phyloP scores from a whole-genome alignment of 2,888 invertebrate species.

The Caenorhabditis sulstoni region DNA sequence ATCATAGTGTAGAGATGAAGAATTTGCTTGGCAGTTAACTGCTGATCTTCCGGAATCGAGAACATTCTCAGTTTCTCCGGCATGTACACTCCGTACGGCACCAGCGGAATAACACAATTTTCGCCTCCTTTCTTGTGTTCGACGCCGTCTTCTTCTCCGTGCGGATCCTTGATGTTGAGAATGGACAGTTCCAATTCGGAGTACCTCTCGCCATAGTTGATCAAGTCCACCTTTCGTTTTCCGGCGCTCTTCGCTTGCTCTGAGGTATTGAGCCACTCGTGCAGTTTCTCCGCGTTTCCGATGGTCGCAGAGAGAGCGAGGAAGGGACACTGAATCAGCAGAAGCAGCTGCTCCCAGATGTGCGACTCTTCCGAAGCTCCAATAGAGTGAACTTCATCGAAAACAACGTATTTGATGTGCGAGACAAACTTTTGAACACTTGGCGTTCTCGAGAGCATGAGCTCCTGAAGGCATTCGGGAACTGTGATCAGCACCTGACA shows the following conservation, averaged over 20 bases:
- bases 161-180: slow-evolving; percentile 69
- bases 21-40: slow-evolving; percentile 77
- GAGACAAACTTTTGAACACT: slow-evolving; percentile 76
- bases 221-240: slow-evolving; percentile 70
- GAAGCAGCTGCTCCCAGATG: slow-evolving; percentile 79
- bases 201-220: slow-evolving; percentile 77
- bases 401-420: slow-evolving; percentile 78
- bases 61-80: slow-evolving; percentile 79
- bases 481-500: slow-evolving; percentile 79
- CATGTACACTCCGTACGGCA: slow-evolving; percentile 79
- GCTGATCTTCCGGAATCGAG: slow-evolving; percentile 79
- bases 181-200: slow-evolving; percentile 79
- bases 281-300: slow-evolving; percentile 75
- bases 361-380: slow-evolving; percentile 76
- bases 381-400: slow-evolving; percentile 80
- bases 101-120: slow-evolving; percentile 64
- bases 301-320: slow-evolving; percentile 80
- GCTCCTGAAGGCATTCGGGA: slow-evolving; percentile 76
- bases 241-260: slow-evolving; percentile 72
- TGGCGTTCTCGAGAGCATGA: slow-evolving; percentile 76
- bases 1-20: slow-evolving; percentile 76
- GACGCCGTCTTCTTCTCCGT: slow-evolving; percentile 42
- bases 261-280: slow-evolving; percentile 74
- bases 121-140: slow-evolving; percentile 39
- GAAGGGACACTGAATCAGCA: slow-evolving; percentile 79